Evolutionary conservation across 37 sponge, comb jelly and placozoan genomes (phyloP).

Genomic region (Chondrosia reniformis): DNA sequence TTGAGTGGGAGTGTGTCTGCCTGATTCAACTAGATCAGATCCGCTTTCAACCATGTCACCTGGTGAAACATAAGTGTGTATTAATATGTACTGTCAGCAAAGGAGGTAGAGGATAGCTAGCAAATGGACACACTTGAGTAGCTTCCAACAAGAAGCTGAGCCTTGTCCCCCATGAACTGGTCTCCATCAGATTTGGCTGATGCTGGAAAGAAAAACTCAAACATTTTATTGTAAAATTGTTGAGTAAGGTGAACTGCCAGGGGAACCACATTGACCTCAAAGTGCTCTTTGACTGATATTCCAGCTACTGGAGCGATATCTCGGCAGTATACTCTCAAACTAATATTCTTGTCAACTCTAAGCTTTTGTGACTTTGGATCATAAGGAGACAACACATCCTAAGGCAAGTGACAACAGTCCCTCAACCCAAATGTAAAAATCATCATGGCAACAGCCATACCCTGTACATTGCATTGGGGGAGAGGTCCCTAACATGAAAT

Average conservation of each 20-base stretch:
- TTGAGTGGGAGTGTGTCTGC: too few species aligned
- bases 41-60: too few species aligned
- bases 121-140: too few species aligned
- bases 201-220: conserved; percentile 85
- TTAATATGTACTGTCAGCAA: too few species aligned
- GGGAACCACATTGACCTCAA: conserved; percentile 92
- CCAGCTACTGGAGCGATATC: conserved; percentile 89
- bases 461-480: conserved; percentile 67
- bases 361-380: conserved; percentile 68
- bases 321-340: conserved; percentile 65
- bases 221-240: conserved; percentile 75
- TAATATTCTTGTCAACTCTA: conserved; percentile 73
- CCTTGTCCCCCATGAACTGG: too few species aligned
- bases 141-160: too few species aligned
- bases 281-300: conserved; percentile 88
- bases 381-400: conserved; percentile 75
- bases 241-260: conserved; percentile 76
- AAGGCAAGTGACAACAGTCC: background rate
- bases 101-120: too few species aligned
- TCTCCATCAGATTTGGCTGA: too few species aligned
- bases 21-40: too few species aligned
- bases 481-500: conserved; percentile 73
- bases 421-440: background rate
- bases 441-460: conserved; percentile 20
- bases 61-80: too few species aligned